Conservation (phyloP, 2,113 vertebrate genomes). For the Clupea harengus region DNA sequence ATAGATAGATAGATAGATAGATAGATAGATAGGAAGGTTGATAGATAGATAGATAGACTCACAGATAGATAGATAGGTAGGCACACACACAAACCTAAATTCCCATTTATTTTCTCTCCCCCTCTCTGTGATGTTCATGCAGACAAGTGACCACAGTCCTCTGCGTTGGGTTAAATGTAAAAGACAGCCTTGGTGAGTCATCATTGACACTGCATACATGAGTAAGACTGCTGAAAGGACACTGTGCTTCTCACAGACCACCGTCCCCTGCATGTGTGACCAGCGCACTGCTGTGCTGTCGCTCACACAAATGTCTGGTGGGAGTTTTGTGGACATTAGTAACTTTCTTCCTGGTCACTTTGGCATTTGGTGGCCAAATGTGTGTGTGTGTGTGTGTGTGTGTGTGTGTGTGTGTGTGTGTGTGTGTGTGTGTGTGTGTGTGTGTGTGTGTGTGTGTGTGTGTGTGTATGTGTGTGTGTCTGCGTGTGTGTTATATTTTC, state of each 20-base stretch:
- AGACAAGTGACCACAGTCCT: background rate
- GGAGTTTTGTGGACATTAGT: background rate
- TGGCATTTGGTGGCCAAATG: background rate
- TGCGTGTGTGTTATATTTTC: too few relatives aligned
- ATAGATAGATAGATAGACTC: background rate
- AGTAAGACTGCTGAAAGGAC: background rate
- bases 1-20: too few relatives aligned
- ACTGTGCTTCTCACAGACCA: background rate
- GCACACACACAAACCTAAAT: conserved; percentile 13
- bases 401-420: background rate
- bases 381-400: background rate
- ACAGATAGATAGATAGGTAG: background rate
- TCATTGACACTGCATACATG: background rate
- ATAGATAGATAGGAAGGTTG: too few relatives aligned
- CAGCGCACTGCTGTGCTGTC: background rate
- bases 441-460: too few relatives aligned
- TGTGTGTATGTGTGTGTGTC: too few relatives aligned
- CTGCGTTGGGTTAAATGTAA: background rate
- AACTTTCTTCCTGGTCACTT: background rate
- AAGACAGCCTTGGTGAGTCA: background rate
- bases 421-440: too few relatives aligned
- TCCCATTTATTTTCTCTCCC: background rate
- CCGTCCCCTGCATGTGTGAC: conserved; percentile 1
- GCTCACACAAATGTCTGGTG: background rate
- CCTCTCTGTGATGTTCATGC: background rate